Evolutionary conservation across 2,888 invertebrate species (phyloP), one percentile per base, ranked within the genome.

Genomic region (Eupithecia subumbrata): DNA sequence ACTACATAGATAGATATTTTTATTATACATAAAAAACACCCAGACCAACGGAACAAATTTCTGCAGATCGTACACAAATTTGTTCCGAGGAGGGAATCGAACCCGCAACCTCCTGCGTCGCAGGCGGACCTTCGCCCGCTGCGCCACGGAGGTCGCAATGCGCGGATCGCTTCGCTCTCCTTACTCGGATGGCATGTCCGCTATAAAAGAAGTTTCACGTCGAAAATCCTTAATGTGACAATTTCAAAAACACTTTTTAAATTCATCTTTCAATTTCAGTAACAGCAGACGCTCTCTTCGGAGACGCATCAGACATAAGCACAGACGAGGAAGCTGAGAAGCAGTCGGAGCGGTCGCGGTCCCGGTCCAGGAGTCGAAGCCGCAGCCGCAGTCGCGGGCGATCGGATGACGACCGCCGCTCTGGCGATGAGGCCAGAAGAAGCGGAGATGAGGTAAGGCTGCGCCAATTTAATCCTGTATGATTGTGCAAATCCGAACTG

Each of bases 241-340:
- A 34, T 11, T 9, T 30, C 30, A 14, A 12, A 12, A 34, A 1
- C n/a, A 18, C 5, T 37, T n/a, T 67, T 22, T 12, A 48, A 48
- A 37, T 72, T 18, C 14, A 14, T 52, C 2, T 64, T 37, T 22
- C n/a, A 48, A 52, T 80, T 84, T 76, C 90, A 95, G 97, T 96
- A 71, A 97, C 96, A 45, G 97, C 98, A 0, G 97, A 97, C 80
- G 98, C 98, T 12, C 95, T 99, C 43, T 99, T 99, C 91, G 99
- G 99, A 16, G 98, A 98, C 92, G 98, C 98, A 22, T 97, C 98
- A 78, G 98, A 98, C 88, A 98, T 98, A 68, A 98, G 98, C 87
- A 97, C 97, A 11, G 98, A 98, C 81, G 98, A 98, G 82, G 98
- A 97, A 76, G 89, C 85, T 5, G 88, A 87, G 76, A 93, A 92